These are phyloP conservation scores for Pristiophorus japonicus DNA, from an alignment of 2,113 vertebrate genomes.

Conservation along the genomic window DNA sequence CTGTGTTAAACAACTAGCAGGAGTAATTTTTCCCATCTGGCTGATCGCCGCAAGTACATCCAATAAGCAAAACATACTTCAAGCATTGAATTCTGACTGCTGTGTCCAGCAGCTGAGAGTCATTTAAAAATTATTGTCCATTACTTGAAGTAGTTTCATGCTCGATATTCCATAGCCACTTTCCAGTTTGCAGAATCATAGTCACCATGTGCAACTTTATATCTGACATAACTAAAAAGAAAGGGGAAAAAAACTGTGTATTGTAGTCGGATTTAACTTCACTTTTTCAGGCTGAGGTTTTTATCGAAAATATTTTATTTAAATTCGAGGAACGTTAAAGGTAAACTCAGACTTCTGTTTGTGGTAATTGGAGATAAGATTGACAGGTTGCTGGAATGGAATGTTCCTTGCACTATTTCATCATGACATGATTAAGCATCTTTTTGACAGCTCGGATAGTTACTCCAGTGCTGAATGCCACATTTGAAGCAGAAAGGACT, in stretches of 20 bases:
- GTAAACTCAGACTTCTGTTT: neutral
- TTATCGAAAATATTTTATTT: conserved; percentile 16
- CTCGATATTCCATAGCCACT: neutral
- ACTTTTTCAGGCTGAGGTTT: neutral
- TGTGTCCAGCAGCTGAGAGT: conserved; percentile 25
- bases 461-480: neutral
- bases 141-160: neutral
- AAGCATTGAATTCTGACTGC: neutral
- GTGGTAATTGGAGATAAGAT: neutral
- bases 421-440: neutral
- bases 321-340: neutral
- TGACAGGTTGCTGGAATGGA: conserved; percentile 13
- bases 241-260: neutral
- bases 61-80: neutral
- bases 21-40: conserved; percentile 35
- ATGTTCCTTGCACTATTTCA: neutral
- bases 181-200: neutral
- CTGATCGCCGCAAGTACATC: neutral
- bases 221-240: neutral
- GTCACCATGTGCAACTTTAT: neutral
- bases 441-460: neutral
- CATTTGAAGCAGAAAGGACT: conserved; percentile 3
- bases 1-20: conserved; percentile 22
- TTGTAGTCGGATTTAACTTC: neutral
- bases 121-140: conserved; percentile 9